These are phyloP conservation scores for Hycleus phaleratus DNA, from an alignment of 1,140 invertebrate species.

Conservation along the genomic window DNA sequence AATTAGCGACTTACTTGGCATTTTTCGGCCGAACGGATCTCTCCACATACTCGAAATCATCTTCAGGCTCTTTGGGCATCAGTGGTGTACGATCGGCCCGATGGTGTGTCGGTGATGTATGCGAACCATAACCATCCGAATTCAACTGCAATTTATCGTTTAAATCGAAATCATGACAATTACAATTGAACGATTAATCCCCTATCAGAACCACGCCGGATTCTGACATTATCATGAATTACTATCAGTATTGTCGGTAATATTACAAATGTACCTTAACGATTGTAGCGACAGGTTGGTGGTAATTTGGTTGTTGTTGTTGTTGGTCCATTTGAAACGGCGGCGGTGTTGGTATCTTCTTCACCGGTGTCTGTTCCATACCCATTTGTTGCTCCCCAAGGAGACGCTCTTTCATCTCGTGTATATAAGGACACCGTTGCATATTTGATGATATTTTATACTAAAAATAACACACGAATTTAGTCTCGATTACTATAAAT, in stretches of 20 bases:
- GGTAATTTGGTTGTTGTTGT: slow-evolving; percentile 45
- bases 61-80: slow-evolving; percentile 51
- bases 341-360: slow-evolving; percentile 32
- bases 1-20: slow-evolving; percentile 68
- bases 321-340: slow-evolving; percentile 50
- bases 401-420: slow-evolving; percentile 85
- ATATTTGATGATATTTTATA: slow-evolving; percentile 45
- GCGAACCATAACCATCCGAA: slow-evolving; percentile 71
- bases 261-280: slow-evolving; percentile 60
- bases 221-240: too few relatives aligned
- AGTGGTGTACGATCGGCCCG: slow-evolving; percentile 44
- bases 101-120: slow-evolving; percentile 71
- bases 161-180: not conserved
- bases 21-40: slow-evolving; percentile 63
- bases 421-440: slow-evolving; percentile 83
- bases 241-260: too few relatives aligned
- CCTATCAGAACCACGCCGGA: not conserved
- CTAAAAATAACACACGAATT: slow-evolving; percentile 22
- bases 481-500: too few relatives aligned
- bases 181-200: not conserved
- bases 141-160: slow-evolving; percentile 50
- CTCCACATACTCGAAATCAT: slow-evolving; percentile 46
- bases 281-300: slow-evolving; percentile 70
- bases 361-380: slow-evolving; percentile 33
- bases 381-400: slow-evolving; percentile 44